These are phyloP conservation scores for Clusia tigrina DNA, from an alignment of 2,888 invertebrate genomes.

Conservation along the genomic window DNA sequence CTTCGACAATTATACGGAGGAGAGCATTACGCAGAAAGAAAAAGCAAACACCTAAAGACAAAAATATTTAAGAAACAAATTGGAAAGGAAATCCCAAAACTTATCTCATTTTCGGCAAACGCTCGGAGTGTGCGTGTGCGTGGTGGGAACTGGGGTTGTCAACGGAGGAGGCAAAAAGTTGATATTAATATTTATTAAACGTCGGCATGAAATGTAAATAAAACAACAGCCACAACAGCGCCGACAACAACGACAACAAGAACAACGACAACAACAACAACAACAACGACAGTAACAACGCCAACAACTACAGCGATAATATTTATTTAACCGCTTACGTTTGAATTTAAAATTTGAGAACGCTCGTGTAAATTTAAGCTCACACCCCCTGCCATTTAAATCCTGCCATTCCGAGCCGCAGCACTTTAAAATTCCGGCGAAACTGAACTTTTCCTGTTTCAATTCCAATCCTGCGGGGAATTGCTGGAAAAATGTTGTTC, in stretches of 20 bases:
- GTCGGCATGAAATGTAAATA: slow-evolving; percentile 10
- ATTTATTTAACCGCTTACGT: neutral
- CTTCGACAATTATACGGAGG: no score
- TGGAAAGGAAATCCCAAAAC: neutral
- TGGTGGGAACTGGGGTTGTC: slow-evolving; percentile 9
- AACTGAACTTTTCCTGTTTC: no score
- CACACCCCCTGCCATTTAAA: neutral
- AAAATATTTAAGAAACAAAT: neutral
- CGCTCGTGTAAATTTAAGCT: neutral
- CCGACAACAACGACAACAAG: slow-evolving; percentile 4
- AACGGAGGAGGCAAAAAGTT: slow-evolving; percentile 24
- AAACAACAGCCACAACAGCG: slow-evolving; percentile 6
- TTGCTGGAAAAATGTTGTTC: no score
- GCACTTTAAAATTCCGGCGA: no score
- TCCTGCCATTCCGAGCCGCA: neutral
- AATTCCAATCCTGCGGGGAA: no score
- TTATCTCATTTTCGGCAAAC: neutral
- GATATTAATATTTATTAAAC: slow-evolving; percentile 32
- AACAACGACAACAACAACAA: neutral
- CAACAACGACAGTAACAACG: slow-evolving; percentile 36
- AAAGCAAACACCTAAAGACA: neutral
- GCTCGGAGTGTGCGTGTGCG: neutral
- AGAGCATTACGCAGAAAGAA: neutral
- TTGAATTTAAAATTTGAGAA: slow-evolving; percentile 5
- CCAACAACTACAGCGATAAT: slow-evolving; percentile 49